These are phyloP conservation scores for Pollenia amentaria DNA, from an alignment of 2,888 invertebrate species.

Conservation along the genomic window DNA sequence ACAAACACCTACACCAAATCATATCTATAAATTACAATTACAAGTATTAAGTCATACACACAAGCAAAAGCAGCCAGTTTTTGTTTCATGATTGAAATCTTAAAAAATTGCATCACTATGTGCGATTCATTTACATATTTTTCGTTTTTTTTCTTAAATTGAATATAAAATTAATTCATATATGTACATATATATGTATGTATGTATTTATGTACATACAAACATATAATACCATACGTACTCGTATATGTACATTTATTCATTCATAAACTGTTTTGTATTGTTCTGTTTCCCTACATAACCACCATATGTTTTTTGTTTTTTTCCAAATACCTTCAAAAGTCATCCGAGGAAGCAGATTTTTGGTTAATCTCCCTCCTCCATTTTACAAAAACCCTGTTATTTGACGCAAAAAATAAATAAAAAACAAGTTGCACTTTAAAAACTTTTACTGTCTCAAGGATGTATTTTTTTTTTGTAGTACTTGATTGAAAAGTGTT, in stretches of 20 bases:
- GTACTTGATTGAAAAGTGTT: constrained; percentile 43
- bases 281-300: constrained; percentile 7
- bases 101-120: constrained; percentile 65
- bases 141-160: constrained; percentile 4
- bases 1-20: constrained; percentile 66
- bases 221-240: not conserved
- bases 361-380: not conserved
- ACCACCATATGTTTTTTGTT: constrained; percentile 58
- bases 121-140: constrained; percentile 64
- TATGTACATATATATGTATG: not conserved
- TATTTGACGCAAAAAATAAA: not conserved
- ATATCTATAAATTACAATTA: constrained; percentile 39
- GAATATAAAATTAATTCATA: not conserved
- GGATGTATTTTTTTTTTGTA: constrained; percentile 56
- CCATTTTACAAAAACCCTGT: not conserved
- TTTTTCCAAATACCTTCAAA: constrained; percentile 30
- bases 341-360: constrained; percentile 16
- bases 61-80: constrained; percentile 3
- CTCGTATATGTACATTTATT: too few species aligned
- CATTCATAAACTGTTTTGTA: not conserved
- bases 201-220: not conserved
- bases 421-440: constrained; percentile 44
- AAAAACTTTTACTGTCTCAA: constrained; percentile 56
- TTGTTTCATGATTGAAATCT: constrained; percentile 56
- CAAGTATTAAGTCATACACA: constrained; percentile 11